Percentiles rank a stretch among this genome's conserved stretches.
Evolutionary conservation across 2,797 vertebrate species (phyloP).

Genomic region (Threskiornis aethiopicus): DNA sequence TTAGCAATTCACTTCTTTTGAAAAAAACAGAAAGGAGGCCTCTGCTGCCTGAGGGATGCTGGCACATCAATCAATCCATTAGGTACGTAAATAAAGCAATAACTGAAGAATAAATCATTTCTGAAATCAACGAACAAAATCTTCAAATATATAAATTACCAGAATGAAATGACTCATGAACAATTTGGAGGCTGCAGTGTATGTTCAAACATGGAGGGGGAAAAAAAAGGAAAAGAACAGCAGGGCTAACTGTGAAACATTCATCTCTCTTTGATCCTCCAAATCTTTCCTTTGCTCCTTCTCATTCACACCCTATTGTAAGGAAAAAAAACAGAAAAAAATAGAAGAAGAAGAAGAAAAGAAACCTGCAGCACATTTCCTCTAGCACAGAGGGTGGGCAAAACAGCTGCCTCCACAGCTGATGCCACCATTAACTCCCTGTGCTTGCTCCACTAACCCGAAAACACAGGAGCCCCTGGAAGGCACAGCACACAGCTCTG

Average conservation of each 20-base stretch:
- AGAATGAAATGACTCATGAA: slow-evolving; percentile 25
- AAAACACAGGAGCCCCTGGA: slow-evolving; percentile 42
- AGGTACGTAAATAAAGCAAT: slow-evolving; percentile 68
- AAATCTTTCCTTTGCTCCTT: neutral
- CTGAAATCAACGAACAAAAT: slow-evolving; percentile 45
- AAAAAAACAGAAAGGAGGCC: neutral
- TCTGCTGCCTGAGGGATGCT: slow-evolving; percentile 35
- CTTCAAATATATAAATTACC: slow-evolving; percentile 46
- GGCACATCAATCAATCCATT: slow-evolving; percentile 59
- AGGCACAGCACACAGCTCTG: neutral
- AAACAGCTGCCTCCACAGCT: slow-evolving; percentile 71
- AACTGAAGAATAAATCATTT: slow-evolving; percentile 64
- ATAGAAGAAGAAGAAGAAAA: neutral
- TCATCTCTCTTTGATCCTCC: neutral
- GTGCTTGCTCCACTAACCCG: slow-evolving; percentile 32
- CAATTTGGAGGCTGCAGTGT: neutral
- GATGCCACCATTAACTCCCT: slow-evolving; percentile 56
- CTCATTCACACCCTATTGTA: neutral
- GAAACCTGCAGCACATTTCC: slow-evolving; percentile 24
- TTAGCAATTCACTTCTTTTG: slow-evolving; percentile 17
- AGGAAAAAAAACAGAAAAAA: neutral
- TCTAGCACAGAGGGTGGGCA: slow-evolving; percentile 43
- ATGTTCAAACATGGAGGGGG: neutral
- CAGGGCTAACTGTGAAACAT: neutral
- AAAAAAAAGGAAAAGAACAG: neutral